Conservation (phyloP, 2,888 invertebrate species). For the Heliconius ismenius region DNA sequence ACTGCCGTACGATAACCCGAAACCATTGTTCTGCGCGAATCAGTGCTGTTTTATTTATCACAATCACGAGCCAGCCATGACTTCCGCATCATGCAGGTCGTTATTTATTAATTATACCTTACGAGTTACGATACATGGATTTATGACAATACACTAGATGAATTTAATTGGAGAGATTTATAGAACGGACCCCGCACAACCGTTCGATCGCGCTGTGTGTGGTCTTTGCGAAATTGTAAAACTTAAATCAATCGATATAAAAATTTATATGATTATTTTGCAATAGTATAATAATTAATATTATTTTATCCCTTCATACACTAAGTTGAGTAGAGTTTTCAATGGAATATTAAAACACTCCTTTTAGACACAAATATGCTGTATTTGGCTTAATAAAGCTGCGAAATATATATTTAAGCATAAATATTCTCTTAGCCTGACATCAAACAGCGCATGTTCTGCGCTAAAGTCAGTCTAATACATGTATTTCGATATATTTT, state of each 20-base stretch:
- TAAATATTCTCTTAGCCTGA: not conserved
- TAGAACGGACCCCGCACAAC: not conserved
- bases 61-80: constrained; percentile 69
- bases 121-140: constrained; percentile 54
- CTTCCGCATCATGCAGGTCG: constrained; percentile 75
- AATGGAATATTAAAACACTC: too few species aligned
- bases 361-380: not conserved
- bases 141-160: constrained; percentile 52
- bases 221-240: constrained; percentile 9
- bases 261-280: not conserved
- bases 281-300: not conserved
- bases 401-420: not conserved
- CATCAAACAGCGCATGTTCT: not conserved
- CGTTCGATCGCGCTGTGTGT: constrained; percentile 9
- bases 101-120: constrained; percentile 70
- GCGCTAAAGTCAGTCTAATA: not conserved
- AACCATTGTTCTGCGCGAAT: constrained; percentile 71
- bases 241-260: not conserved
- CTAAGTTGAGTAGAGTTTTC: not conserved
- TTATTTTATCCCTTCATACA: not conserved
- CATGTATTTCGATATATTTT: not conserved
- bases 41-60: constrained; percentile 73
- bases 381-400: too few species aligned
- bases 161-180: constrained; percentile 36
- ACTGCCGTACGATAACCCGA: constrained; percentile 72